phyloP scores from a whole-genome alignment of 2,113 vertebrate genomes.

The Tor tambroides region DNA sequence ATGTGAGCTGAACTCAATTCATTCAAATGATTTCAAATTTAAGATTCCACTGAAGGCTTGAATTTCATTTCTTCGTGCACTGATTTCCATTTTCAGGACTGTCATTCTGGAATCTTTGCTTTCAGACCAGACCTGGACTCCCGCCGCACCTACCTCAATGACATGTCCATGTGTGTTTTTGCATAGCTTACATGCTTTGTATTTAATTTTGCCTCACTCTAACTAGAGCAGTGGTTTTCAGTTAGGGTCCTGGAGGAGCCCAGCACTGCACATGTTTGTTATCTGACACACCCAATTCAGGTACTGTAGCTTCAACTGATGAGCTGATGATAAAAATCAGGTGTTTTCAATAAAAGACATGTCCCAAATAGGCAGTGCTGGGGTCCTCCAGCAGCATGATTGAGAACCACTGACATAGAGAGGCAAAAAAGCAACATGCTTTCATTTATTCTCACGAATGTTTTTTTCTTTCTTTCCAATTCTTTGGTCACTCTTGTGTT shows the following conservation, averaged over 20 bases:
- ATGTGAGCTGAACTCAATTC: conserved; percentile 6
- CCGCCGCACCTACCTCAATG: not conserved
- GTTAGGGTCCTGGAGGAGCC: not conserved
- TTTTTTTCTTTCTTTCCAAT: too few species aligned
- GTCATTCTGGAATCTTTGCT: conserved; percentile 12
- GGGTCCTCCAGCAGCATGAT: not conserved
- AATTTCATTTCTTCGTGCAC: not conserved
- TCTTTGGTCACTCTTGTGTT: conserved; percentile 19
- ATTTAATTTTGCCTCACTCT: not conserved
- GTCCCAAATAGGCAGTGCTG: not conserved
- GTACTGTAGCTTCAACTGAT: not conserved
- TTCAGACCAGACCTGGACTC: conserved; percentile 6
- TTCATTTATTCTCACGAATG: not conserved
- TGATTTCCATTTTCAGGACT: conserved; percentile 23
- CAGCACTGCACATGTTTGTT: not conserved
- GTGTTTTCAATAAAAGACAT: conserved; percentile 17
- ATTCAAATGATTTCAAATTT: conserved; percentile 20
- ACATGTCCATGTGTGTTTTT: conserved; percentile 20
- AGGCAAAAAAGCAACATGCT: not conserved
- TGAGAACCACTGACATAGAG: not conserved
- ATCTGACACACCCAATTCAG: conserved; percentile 1
- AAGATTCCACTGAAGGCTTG: not conserved
- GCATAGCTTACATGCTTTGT: conserved; percentile 1
- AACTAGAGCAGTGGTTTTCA: not conserved
- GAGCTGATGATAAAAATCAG: not conserved